These are phyloP conservation scores for Anhinga rufa DNA, from an alignment of 2,113 vertebrate species.

Conservation along the genomic window DNA sequence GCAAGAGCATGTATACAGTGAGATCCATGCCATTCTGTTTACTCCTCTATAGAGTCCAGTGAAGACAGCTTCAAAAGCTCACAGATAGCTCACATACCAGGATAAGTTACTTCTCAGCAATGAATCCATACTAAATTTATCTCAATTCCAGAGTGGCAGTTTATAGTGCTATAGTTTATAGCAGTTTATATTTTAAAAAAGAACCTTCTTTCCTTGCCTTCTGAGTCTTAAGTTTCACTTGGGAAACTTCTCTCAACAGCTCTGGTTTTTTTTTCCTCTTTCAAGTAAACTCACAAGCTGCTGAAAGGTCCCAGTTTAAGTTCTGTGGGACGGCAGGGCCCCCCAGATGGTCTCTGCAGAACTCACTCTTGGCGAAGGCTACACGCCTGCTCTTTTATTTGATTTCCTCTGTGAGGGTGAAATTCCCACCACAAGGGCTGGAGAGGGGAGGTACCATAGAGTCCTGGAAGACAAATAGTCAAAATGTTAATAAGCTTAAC, in stretches of 20 bases:
- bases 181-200: background rate
- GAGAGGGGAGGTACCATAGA: background rate
- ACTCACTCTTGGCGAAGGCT: background rate
- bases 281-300: slow-evolving; percentile 16
- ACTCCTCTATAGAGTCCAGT: background rate
- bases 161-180: background rate
- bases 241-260: slow-evolving; percentile 34
- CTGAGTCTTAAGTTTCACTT: slow-evolving; percentile 25
- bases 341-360: background rate
- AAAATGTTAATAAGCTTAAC: background rate
- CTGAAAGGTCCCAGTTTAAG: slow-evolving; percentile 38
- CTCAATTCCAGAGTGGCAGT: background rate
- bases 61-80: background rate
- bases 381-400: background rate
- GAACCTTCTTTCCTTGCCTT: background rate
- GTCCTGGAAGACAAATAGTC: background rate
- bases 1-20: background rate
- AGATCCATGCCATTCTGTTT: background rate
- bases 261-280: background rate
- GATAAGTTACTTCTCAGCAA: background rate
- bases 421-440: background rate
- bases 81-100: background rate
- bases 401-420: background rate
- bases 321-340: background rate
- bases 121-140: slow-evolving; percentile 30